Conservation (phyloP, 1,140 invertebrate genomes). For the Platorchestia sp. region DNA sequence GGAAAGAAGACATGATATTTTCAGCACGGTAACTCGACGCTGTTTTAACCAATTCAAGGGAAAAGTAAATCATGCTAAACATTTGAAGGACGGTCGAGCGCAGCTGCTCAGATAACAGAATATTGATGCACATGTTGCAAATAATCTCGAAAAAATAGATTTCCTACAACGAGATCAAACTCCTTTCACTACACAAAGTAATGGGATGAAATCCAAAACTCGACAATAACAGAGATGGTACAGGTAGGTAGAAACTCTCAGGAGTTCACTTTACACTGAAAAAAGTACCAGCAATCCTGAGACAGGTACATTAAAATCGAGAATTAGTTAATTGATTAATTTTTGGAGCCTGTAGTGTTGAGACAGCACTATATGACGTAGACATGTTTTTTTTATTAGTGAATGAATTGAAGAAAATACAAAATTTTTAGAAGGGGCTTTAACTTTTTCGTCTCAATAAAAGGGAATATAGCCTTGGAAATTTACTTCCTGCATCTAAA, state of each 20-base stretch:
- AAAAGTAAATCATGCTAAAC: background rate
- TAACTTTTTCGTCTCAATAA: too few species aligned
- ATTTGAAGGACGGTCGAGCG: background rate
- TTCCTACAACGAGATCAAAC: background rate
- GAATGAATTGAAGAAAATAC: too few species aligned
- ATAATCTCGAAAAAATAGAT: background rate
- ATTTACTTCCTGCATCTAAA: too few species aligned
- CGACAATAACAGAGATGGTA: background rate
- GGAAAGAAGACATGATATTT: background rate
- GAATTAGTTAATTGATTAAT: too few species aligned
- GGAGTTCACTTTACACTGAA: background rate
- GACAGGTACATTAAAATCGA: too few species aligned
- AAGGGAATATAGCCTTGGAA: too few species aligned
- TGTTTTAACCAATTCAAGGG: background rate
- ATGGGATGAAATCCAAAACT: background rate
- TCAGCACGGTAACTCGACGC: background rate
- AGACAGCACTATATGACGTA: too few species aligned
- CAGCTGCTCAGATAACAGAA: too few species aligned
- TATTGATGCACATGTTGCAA: background rate
- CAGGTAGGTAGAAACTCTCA: background rate
- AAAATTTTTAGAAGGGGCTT: too few species aligned
- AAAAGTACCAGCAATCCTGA: background rate
- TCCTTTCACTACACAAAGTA: background rate
- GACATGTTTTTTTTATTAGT: too few species aligned
- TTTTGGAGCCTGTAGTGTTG: too few species aligned